These are phyloP conservation scores for Bombus balteatus DNA, from an alignment of 1,140 invertebrate species.

Conservation along the genomic window DNA sequence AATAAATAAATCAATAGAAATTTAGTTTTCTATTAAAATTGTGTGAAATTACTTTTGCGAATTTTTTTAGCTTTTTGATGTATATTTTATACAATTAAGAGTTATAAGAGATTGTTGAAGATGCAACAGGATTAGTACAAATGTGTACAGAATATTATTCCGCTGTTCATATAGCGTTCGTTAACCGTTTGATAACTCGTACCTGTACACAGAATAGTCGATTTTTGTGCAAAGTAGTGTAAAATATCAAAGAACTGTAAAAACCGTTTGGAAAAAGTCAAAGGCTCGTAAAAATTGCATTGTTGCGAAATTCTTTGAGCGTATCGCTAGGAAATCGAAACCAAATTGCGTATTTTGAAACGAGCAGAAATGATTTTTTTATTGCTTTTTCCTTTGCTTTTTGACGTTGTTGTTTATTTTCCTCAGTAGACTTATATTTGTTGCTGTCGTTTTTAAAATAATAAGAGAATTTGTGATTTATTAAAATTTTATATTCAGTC, in stretches of 20 bases:
- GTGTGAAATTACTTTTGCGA: neutral
- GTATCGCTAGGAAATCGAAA: neutral
- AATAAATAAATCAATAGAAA: too few relatives aligned
- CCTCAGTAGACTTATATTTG: neutral
- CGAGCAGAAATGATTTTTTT: neutral
- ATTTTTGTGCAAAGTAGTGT: neutral
- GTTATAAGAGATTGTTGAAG: neutral
- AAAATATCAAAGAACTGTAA: neutral
- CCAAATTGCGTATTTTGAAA: neutral
- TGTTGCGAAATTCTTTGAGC: neutral
- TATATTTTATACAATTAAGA: neutral
- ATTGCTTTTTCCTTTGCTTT: neutral
- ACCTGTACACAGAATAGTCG: neutral
- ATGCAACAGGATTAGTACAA: neutral
- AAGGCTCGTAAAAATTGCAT: neutral
- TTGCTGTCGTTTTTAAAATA: neutral
- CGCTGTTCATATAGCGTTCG: too few relatives aligned
- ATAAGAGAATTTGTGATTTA: neutral
- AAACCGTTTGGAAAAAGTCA: neutral
- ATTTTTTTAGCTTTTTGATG: too few relatives aligned
- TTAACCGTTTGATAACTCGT: neutral
- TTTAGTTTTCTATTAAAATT: neutral
- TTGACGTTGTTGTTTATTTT: too few relatives aligned
- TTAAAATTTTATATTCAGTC: too few relatives aligned
- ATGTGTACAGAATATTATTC: neutral